Conservation (phyloP, 2,113 vertebrate genomes). For the Phaetusa simplex region DNA sequence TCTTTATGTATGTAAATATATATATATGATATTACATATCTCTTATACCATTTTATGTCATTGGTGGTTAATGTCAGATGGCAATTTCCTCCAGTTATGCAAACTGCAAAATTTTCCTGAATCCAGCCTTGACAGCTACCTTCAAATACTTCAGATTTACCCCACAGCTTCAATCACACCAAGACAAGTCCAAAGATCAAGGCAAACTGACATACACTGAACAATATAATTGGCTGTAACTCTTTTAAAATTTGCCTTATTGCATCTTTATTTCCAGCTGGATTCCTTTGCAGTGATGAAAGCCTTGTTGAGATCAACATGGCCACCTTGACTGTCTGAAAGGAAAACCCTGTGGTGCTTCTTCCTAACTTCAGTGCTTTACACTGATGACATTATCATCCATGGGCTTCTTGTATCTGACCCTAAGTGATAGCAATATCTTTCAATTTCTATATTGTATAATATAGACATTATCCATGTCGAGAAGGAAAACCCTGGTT, state of each 20-base stretch:
- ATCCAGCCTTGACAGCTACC: neutral
- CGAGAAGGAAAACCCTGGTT: rapidly evolving
- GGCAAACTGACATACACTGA: neutral
- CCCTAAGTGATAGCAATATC: neutral
- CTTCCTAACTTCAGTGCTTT: neutral
- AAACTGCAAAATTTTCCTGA: neutral
- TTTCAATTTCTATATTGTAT: neutral
- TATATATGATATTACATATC: neutral
- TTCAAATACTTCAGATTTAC: neutral
- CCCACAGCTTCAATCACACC: neutral
- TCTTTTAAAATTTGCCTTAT: neutral
- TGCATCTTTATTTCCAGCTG: neutral
- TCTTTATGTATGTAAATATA: neutral
- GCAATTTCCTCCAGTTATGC: neutral
- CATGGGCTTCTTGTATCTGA: neutral
- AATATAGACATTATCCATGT: neutral
- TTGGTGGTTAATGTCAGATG: neutral
- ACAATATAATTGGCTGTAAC: neutral
- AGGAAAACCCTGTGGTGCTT: neutral
- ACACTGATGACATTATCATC: neutral
- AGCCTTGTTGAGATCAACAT: neutral
- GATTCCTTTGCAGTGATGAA: neutral
- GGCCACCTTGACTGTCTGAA: neutral
- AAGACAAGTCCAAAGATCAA: neutral
- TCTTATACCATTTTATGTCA: neutral